These are phyloP conservation scores for Heliothis virescens DNA, from an alignment of 1,140 invertebrate genomes.

Conservation along the genomic window DNA sequence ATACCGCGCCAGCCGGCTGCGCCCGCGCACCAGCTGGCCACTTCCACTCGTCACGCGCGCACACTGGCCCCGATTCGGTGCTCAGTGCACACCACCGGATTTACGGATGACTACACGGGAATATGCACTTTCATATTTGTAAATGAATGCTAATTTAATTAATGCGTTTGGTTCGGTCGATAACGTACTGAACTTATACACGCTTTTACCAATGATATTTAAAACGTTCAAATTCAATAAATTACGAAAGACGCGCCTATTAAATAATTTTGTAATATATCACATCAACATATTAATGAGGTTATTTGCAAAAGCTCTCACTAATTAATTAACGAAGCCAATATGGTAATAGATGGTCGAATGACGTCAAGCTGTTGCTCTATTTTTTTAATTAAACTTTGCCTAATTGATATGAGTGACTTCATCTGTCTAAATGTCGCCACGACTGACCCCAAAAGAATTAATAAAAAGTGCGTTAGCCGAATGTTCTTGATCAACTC, in stretches of 20 bases:
- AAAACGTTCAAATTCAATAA: neutral
- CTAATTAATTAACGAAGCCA: neutral
- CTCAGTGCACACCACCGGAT: constrained; percentile 55
- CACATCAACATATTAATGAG: too few relatives aligned
- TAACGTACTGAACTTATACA: constrained; percentile 6
- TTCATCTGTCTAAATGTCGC: constrained; percentile 24
- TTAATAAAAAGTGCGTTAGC: constrained; percentile 43
- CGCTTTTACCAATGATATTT: constrained; percentile 4
- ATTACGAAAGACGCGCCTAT: neutral
- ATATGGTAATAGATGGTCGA: neutral
- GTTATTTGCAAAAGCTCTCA: too few relatives aligned
- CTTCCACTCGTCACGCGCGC: constrained; percentile 24
- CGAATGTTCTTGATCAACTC: constrained; percentile 38
- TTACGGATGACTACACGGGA: constrained; percentile 63
- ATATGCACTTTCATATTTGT: constrained; percentile 50
- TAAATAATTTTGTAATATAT: too few relatives aligned
- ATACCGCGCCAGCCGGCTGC: neutral
- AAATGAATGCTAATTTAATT: constrained; percentile 21
- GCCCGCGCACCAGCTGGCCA: neutral
- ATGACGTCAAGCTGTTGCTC: constrained; percentile 6
- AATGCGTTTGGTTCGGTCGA: constrained; percentile 3
- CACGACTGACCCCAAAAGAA: constrained; percentile 20
- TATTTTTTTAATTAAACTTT: constrained; percentile 1
- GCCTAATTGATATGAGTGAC: constrained; percentile 11
- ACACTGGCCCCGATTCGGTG: constrained; percentile 62